Percentiles rank a stretch among this genome's conserved stretches.
Evolutionary conservation across 2,113 vertebrate genomes (phyloP).

Genomic region (Chionomys nivalis): DNA sequence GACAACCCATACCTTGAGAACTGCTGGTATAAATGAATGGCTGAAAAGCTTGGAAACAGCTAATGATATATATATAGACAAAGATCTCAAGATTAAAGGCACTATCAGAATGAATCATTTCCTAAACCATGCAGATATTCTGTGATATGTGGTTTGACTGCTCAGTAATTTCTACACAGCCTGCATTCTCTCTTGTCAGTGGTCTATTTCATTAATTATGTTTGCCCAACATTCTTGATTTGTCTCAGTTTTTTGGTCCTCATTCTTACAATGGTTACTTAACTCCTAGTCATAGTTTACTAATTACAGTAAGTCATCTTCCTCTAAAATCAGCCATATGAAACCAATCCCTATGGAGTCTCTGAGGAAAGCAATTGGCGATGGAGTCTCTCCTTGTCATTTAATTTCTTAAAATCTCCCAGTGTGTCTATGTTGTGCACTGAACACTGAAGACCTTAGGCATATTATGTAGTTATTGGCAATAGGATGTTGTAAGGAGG

Average conservation of each 20-base stretch:
- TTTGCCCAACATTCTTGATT: background rate
- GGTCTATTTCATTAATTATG: background rate
- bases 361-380: background rate
- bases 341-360: background rate
- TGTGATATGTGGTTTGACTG: background rate
- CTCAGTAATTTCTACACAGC: background rate
- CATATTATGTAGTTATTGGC: background rate
- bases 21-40: background rate
- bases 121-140: background rate
- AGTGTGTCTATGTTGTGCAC: background rate
- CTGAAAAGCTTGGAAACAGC: background rate
- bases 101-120: background rate
- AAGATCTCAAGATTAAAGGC: slow-evolving; percentile 32
- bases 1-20: background rate
- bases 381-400: background rate
- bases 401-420: slow-evolving; percentile 43
- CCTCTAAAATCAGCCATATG: slow-evolving; percentile 6
- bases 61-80: background rate
- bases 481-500: background rate
- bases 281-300: background rate
- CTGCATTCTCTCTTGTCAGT: background rate
- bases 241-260: background rate
- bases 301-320: background rate
- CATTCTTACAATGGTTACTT: background rate
- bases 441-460: background rate